Evolutionary conservation across 2,113 vertebrate genomes (phyloP).

Genomic region (Dendropsophus ebraccatus): DNA sequence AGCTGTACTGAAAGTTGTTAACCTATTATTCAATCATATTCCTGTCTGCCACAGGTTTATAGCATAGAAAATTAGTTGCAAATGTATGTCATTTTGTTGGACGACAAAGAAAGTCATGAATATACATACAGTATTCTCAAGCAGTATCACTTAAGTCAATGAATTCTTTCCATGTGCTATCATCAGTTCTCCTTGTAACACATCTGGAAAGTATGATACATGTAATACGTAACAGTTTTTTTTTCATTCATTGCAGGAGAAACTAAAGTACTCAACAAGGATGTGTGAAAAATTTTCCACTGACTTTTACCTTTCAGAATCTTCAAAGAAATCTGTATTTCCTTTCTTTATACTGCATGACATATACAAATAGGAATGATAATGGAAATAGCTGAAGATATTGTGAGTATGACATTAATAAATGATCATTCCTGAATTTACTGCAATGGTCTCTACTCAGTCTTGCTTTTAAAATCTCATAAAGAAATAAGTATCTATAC

Average conservation of each 20-base stretch:
- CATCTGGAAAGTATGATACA: constrained; percentile 52
- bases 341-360: neutral
- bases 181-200: constrained; percentile 25
- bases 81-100: neutral
- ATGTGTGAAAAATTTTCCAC: constrained; percentile 34
- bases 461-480: neutral
- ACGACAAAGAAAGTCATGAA: constrained; percentile 7
- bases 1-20: no score
- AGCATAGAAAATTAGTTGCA: neutral
- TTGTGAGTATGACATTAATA: neutral
- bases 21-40: no score
- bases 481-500: no score
- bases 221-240: constrained; percentile 17
- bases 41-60: neutral
- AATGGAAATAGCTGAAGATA: neutral
- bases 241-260: constrained; percentile 17
- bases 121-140: constrained; percentile 3
- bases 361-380: neutral
- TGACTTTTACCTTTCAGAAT: neutral
- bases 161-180: constrained; percentile 51
- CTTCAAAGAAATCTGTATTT: neutral
- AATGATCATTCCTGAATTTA: neutral
- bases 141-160: constrained; percentile 33
- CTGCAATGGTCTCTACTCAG: neutral
- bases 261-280: neutral